Evolutionary conservation across 2,113 vertebrate species (phyloP).

Genomic region (Cheilinus undulatus): DNA sequence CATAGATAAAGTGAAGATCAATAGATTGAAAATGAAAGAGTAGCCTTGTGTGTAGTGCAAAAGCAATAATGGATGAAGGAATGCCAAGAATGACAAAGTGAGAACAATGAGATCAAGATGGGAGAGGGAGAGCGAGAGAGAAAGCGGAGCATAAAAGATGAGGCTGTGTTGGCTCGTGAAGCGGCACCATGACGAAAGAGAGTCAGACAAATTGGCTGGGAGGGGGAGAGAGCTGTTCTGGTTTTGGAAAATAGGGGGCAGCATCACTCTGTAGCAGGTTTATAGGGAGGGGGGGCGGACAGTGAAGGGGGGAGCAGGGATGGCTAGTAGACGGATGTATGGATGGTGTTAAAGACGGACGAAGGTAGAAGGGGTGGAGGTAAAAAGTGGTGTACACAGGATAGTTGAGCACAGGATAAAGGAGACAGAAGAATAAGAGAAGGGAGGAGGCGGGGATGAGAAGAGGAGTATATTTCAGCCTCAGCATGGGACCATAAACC

Average conservation of each 20-base stretch:
- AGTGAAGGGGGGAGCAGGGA: constrained; percentile 5
- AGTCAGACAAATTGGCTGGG: constrained; percentile 42
- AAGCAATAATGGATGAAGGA: constrained; percentile 11
- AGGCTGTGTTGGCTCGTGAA: constrained; percentile 42
- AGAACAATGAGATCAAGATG: constrained; percentile 24
- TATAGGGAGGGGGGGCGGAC: not conserved
- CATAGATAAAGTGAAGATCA: not conserved
- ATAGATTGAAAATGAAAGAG: constrained; percentile 20
- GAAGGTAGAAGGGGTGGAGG: constrained; percentile 16
- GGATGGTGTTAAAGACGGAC: constrained; percentile 7
- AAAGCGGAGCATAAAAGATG: constrained; percentile 17
- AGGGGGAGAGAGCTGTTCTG: not conserved
- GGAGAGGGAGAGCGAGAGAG: not conserved
- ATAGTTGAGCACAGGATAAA: constrained; percentile 13
- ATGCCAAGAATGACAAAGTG: constrained; percentile 21
- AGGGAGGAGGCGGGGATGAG: constrained; percentile 7
- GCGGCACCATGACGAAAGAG: constrained; percentile 45
- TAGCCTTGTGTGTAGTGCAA: constrained; percentile 4
- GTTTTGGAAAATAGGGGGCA: constrained; percentile 64
- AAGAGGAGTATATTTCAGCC: constrained; percentile 6
- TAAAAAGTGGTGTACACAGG: not conserved
- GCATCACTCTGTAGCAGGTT: constrained; percentile 58
- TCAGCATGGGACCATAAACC: constrained; percentile 47
- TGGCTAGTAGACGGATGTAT: constrained; percentile 20
- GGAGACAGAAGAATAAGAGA: not conserved